phyloP scores from a whole-genome alignment of 1,140 invertebrate species.

The Ceratina calcarata region DNA sequence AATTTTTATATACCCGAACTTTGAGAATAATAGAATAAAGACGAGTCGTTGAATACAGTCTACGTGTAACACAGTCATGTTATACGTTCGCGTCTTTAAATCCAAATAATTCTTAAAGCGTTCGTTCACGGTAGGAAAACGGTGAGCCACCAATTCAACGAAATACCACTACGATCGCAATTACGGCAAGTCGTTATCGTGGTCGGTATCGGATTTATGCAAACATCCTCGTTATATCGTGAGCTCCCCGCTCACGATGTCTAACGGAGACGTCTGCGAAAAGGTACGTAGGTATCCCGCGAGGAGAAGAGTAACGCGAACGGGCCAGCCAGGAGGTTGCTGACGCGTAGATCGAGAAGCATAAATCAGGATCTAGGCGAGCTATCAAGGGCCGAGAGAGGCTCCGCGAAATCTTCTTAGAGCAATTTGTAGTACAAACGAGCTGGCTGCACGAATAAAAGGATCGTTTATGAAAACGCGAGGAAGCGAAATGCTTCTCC shows the following conservation, averaged over 20 bases:
- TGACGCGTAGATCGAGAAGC: constrained; percentile 54
- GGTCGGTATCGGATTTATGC: not conserved
- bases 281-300: not conserved
- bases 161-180: not conserved
- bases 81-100: too few species aligned
- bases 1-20: too few species aligned
- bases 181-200: not conserved
- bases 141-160: too few species aligned
- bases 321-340: constrained; percentile 10
- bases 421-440: constrained; percentile 71
- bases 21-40: too few species aligned
- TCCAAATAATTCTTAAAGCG: too few species aligned
- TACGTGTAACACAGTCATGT: too few species aligned
- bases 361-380: constrained; percentile 61
- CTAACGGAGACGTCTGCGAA: not conserved
- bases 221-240: not conserved
- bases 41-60: too few species aligned
- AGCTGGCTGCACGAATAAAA: constrained; percentile 57
- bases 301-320: constrained; percentile 1
- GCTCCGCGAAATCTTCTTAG: constrained; percentile 67
- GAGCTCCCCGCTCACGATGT: not conserved
- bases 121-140: too few species aligned
- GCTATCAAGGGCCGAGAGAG: constrained; percentile 44
- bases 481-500: constrained; percentile 56
- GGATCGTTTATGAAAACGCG: constrained; percentile 61